Evolutionary conservation across 2,113 vertebrate species (phyloP), one percentile per base, ranked within the genome.

Genomic region (Aegithalos caudatus): DNA sequence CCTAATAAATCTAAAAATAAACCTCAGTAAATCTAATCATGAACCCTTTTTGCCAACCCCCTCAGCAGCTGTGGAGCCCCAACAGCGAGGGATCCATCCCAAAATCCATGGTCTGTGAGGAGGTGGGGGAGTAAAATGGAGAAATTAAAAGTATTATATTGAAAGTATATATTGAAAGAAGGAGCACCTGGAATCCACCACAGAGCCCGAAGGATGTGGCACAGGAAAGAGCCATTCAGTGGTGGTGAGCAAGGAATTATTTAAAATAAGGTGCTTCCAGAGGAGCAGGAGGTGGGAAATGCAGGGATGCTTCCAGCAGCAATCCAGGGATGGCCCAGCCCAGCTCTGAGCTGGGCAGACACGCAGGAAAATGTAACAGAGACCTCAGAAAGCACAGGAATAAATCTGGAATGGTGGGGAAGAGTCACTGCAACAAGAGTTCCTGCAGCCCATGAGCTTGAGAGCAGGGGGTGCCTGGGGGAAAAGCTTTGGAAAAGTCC

Each of bases 351-450:
- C 62, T 47, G 33, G n/a, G 61, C 12, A 77, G 62, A 44, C 23
- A 33, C 44, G 28, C 40, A 14, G 44, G 29, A 45, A 77, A 73
- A 58, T 29, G 6, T 1, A 48, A 23, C 16, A 79, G 38, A 57
- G 17, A 21, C 19, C 16, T 21, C 57, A 61, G 37, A 21, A 64
- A 42, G 53, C 17, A 31, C 10, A 14, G 38, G 48, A 50, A 47
- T 45, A 69, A 60, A 76, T 7, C 5, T 3, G n/a, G n/a, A 50
- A 76, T 3, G 20, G 1, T 3, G 17, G 21, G 37, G 42, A 70
- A 37, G 35, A 61, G 37, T 13, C 11, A 1, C 42, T 20, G 62
- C 21, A 35, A 14, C 1, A 0, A 0, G 2, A 76, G 31, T 3
- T 37, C 64, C 20, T 31, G 50, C 58, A 51, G 62, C 16, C 1